phyloP scores from a whole-genome alignment of 2,113 vertebrate genomes.

The Himantopus leucocephalus region DNA sequence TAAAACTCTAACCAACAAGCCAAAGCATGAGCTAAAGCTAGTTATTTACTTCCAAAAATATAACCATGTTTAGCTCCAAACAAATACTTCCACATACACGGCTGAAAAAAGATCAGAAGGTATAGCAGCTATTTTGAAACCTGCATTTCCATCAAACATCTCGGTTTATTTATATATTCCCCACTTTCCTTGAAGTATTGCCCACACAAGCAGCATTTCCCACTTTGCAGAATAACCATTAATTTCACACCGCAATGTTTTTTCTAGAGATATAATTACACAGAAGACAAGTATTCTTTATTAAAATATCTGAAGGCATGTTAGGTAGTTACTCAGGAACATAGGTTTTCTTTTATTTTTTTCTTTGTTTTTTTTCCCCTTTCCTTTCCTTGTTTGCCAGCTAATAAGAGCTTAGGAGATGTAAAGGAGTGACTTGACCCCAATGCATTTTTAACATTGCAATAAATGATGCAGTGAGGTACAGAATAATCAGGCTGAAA shows the following conservation, averaged over 20 bases:
- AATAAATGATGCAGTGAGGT: not conserved
- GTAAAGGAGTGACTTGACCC: not conserved
- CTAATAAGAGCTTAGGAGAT: not conserved
- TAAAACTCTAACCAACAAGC: slow-evolving; percentile 57
- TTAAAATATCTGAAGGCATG: slow-evolving; percentile 53
- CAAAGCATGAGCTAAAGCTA: slow-evolving; percentile 48
- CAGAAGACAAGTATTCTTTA: slow-evolving; percentile 43
- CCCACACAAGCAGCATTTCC: slow-evolving; percentile 53
- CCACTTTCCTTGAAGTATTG: slow-evolving; percentile 51
- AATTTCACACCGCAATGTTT: slow-evolving; percentile 57
- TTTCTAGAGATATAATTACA: slow-evolving; percentile 59
- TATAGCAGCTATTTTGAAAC: slow-evolving; percentile 62
- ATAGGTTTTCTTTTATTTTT: not conserved
- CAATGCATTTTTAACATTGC: not conserved
- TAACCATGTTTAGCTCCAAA: slow-evolving; percentile 33
- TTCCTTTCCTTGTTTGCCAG: not conserved
- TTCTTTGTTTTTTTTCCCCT: not conserved
- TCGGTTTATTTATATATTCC: slow-evolving; percentile 52
- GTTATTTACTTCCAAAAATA: slow-evolving; percentile 65
- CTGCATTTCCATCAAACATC: slow-evolving; percentile 45
- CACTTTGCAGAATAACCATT: slow-evolving; percentile 55
- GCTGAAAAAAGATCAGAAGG: slow-evolving; percentile 62
- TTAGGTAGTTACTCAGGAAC: not conserved
- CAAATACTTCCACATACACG: slow-evolving; percentile 46
- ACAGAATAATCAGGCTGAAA: not conserved